phyloP scores from a whole-genome alignment of 2,888 invertebrate species.

The Nemapogon koenigi region DNA sequence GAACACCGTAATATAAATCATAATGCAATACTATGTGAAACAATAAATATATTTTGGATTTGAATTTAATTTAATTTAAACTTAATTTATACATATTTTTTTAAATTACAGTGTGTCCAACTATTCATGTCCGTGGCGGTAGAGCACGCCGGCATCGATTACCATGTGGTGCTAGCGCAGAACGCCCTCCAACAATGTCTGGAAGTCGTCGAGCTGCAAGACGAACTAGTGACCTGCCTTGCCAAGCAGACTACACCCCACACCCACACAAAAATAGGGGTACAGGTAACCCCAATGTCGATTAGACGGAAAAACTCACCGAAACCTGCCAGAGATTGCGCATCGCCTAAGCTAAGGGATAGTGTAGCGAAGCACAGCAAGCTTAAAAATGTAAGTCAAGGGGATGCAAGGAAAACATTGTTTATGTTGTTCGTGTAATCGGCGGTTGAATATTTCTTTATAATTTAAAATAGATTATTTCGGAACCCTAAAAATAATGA shows the following conservation, averaged over 20 bases:
- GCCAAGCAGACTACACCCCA: conserved; percentile 92
- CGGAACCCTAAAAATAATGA: too few species aligned
- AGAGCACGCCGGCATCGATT: conserved; percentile 95
- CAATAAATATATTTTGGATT: too few species aligned
- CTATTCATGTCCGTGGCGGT: conserved; percentile 96
- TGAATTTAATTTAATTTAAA: too few species aligned
- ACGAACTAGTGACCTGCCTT: conserved; percentile 91
- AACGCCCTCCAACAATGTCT: conserved; percentile 93
- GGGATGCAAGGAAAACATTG: too few species aligned
- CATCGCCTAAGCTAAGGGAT: conserved; percentile 12
- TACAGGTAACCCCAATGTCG: conserved; percentile 77
- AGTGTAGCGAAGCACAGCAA: conserved; percentile 29
- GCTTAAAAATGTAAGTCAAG: conserved; percentile 61
- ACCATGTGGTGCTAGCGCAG: conserved; percentile 96
- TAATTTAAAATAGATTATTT: too few species aligned
- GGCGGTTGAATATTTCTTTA: too few species aligned
- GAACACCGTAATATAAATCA: too few species aligned
- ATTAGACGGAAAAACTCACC: conserved; percentile 58
- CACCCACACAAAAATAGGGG: conserved; percentile 80
- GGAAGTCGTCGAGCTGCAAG: conserved; percentile 87
- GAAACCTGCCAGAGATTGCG: conserved; percentile 10
- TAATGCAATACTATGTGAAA: too few species aligned
- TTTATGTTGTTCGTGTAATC: too few species aligned
- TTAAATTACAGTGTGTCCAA: conserved; percentile 83
- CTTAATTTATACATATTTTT: too few species aligned